Conservation (phyloP, 2,113 vertebrate genomes). For the Rhegmatorhina hoffmannsi region DNA sequence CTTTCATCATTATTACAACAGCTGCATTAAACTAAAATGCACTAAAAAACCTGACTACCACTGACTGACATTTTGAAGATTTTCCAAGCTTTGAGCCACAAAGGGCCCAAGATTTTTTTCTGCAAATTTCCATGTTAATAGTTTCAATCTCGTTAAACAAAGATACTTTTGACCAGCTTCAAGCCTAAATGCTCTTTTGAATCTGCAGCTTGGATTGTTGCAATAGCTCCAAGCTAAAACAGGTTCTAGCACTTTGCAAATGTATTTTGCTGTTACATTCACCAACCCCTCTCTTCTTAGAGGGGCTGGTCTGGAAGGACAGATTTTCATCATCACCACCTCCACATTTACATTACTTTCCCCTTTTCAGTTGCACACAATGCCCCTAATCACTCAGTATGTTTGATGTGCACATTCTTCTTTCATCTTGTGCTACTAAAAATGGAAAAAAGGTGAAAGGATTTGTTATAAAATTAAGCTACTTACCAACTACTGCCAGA, state of each 20-base stretch:
- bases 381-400: not conserved
- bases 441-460: not conserved
- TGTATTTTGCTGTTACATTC: not conserved
- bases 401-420: not conserved
- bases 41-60: not conserved
- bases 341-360: not conserved
- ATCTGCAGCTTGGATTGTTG: not conserved
- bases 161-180: not conserved
- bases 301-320: not conserved
- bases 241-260: not conserved
- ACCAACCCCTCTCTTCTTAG: not conserved
- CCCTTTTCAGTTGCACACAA: not conserved
- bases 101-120: not conserved
- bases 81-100: not conserved
- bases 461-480: conserved; percentile 44
- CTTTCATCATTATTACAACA: not conserved
- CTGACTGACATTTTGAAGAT: not conserved
- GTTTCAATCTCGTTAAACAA: not conserved
- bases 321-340: not conserved
- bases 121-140: not conserved
- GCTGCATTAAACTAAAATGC: not conserved
- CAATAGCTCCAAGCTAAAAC: not conserved
- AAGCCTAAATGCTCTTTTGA: not conserved
- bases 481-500: conserved; percentile 91
- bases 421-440: conserved; percentile 13